These are phyloP conservation scores for Drosophila malerkotliana DNA, from an alignment of 1,140 invertebrate species.

Conservation along the genomic window DNA sequence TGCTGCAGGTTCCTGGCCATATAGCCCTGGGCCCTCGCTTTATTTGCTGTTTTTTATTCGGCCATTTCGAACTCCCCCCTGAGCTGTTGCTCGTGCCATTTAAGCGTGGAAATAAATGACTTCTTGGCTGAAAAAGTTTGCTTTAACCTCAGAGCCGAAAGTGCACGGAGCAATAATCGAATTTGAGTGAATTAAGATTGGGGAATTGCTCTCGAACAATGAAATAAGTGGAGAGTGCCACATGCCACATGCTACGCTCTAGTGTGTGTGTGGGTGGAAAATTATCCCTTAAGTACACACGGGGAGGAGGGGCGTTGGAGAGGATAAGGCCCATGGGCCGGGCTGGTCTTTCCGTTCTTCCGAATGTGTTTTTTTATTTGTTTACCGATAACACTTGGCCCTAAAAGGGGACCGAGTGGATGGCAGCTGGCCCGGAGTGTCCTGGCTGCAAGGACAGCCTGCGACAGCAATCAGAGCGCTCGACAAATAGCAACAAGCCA, in stretches of 20 bases:
- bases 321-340: not conserved
- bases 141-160: constrained; percentile 73
- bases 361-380: constrained; percentile 76
- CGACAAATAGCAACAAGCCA: constrained; percentile 81
- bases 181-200: constrained; percentile 84
- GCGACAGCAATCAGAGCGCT: constrained; percentile 75
- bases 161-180: constrained; percentile 79
- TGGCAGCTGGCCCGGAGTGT: constrained; percentile 36
- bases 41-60: not conserved
- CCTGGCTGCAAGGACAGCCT: constrained; percentile 45
- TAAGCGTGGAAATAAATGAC: constrained; percentile 80
- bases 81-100: constrained; percentile 68
- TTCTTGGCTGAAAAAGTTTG: constrained; percentile 75
- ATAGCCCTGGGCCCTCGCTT: not conserved
- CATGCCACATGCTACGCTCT: constrained; percentile 7
- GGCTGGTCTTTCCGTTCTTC: constrained; percentile 29
- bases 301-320: constrained; percentile 3
- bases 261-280: constrained; percentile 54
- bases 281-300: constrained; percentile 78
- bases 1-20: constrained; percentile 26
- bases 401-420: constrained; percentile 70
- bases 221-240: constrained; percentile 43
- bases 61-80: not conserved
- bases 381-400: constrained; percentile 81
- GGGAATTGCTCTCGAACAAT: constrained; percentile 77